Evolutionary conservation across 2,113 vertebrate species (phyloP), one percentile per base, ranked within the genome.

Genomic region (Sphaerodactylus townsendi): DNA sequence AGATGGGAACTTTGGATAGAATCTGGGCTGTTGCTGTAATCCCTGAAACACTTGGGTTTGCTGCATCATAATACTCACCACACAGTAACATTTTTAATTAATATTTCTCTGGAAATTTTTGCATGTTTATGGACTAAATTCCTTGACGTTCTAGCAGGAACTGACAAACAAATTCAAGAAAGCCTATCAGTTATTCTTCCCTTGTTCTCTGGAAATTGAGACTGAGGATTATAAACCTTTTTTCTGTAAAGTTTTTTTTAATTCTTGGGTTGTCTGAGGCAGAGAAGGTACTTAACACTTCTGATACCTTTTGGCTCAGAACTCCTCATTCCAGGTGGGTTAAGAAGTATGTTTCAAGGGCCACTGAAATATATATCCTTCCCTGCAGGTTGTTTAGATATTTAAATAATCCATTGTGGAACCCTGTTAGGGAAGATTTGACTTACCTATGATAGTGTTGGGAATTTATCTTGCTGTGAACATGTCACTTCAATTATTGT

Each of bases 1-100:
- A 59, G 53, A 79, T 77, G 75, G 74, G 83, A 91, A 91, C 83
- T 68, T 3, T 10, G 30, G 3, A 72, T 81, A 79, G 79, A 82
- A 2, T 84, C 44, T 71, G 85, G n/a, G 76, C 4, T 82, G 30
- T 50, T 21, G 78, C 33, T 56, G 65, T 46, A 48, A 72, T 72
- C 87, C 83, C 81, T 72, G 64, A 81, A 86, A 80, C 28, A 59
- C 35, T 66, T 81, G 56, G 65, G 71, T 84, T n/a, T 73, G 71
- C 1, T 81, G 71, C 77, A 91, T 85, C 82, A 70, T 48, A 86
- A 71, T 0, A 0, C 48, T 30, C 66, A 59, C 79, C 33, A 19
- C 70, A 74, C 37, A 62, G n/a, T 8, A 66, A 48, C 0, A 13
- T 56, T 64, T 50, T 25, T 82, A 11, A 3, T 4, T 76, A 89